These are phyloP conservation scores for Euplagia quadripunctaria DNA, from an alignment of 2,888 invertebrate genomes.

Conservation along the genomic window DNA sequence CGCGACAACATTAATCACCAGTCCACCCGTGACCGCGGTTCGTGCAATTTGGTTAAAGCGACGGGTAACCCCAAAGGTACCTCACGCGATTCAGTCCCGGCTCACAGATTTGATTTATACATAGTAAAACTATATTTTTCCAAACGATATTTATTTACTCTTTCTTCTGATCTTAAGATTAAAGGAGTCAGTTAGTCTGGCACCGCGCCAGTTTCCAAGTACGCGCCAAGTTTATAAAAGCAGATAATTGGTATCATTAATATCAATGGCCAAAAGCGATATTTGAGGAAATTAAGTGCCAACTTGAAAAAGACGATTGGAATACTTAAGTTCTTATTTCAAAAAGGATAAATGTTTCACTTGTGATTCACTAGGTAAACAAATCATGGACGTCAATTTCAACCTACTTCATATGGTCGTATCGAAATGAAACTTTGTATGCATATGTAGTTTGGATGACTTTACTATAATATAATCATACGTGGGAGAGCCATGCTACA, in stretches of 20 bases:
- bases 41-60: too few species aligned
- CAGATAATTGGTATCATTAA: conserved; percentile 33
- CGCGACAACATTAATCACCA: too few species aligned
- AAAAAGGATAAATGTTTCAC: too few species aligned
- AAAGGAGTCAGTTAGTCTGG: conserved; percentile 35
- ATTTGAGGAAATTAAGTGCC: conserved; percentile 9
- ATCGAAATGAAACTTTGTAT: too few species aligned
- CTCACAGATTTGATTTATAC: neutral
- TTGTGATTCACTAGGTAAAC: too few species aligned
- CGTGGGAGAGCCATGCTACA: too few species aligned
- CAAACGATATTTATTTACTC: neutral
- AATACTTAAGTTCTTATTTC: neutral
- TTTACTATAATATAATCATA: too few species aligned
- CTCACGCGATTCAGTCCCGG: neutral
- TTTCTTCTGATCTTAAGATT: conserved; percentile 31
- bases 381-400: too few species aligned
- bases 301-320: neutral
- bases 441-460: too few species aligned
- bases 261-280: conserved; percentile 21
- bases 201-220: conserved; percentile 25
- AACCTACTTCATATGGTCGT: too few species aligned
- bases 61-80: too few species aligned
- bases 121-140: neutral
- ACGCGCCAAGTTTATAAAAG: conserved; percentile 20
- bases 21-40: too few species aligned